Conservation (phyloP, 1,140 invertebrate genomes). For the Stegodyphus dumicola region DNA sequence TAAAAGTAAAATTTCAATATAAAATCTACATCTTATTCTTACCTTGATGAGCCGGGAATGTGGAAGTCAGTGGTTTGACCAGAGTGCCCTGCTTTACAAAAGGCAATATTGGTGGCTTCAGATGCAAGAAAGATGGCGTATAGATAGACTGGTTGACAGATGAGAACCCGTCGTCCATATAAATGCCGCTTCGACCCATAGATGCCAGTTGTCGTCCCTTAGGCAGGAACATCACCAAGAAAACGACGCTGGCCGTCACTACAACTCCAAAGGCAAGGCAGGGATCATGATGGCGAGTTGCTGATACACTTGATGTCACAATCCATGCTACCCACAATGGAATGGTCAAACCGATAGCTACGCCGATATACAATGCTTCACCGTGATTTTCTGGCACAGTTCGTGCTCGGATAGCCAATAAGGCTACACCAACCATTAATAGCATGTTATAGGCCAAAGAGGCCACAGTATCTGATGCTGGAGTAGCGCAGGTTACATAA, state of each 20-base stretch:
- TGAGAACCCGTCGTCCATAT: slow-evolving; percentile 80
- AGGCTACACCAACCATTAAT: slow-evolving; percentile 84
- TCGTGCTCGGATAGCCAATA: slow-evolving; percentile 79
- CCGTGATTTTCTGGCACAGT: slow-evolving; percentile 93
- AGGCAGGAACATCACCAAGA: slow-evolving; percentile 90
- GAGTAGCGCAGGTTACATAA: slow-evolving; percentile 61
- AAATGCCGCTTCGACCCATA: slow-evolving; percentile 83
- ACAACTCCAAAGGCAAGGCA: slow-evolving; percentile 89
- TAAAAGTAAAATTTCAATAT: too few species aligned
- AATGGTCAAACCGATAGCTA: slow-evolving; percentile 83
- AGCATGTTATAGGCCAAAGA: slow-evolving; percentile 84
- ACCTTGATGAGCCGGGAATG: slow-evolving; percentile 55
- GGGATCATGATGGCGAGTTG: slow-evolving; percentile 77
- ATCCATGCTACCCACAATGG: slow-evolving; percentile 89
- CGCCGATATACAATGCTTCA: slow-evolving; percentile 88
- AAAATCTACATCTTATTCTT: neutral
- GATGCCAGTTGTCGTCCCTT: slow-evolving; percentile 86
- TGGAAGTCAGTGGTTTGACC: slow-evolving; percentile 50
- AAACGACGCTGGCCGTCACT: slow-evolving; percentile 82
- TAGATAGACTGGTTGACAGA: slow-evolving; percentile 77
- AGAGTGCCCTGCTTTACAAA: slow-evolving; percentile 48
- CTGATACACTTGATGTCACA: slow-evolving; percentile 76
- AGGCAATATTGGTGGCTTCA: slow-evolving; percentile 75
- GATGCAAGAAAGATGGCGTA: slow-evolving; percentile 90
- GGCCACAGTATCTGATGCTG: slow-evolving; percentile 75